phyloP scores from a whole-genome alignment of 2,888 invertebrate genomes.

The Rhagonycha fulva region DNA sequence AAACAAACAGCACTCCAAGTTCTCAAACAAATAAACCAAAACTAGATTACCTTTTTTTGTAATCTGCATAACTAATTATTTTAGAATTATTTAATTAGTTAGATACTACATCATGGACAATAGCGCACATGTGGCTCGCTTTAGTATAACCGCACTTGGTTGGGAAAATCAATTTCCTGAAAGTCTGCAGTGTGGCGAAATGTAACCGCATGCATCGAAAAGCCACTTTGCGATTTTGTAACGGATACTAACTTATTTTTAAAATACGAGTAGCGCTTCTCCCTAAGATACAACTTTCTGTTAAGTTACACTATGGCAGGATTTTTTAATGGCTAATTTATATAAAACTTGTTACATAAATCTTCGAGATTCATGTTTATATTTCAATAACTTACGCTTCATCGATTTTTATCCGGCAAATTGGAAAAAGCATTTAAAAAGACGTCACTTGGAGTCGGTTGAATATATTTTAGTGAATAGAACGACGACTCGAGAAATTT shows the following conservation, averaged over 20 bases:
- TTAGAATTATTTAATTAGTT: constrained; percentile 41
- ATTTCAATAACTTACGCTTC: constrained; percentile 1
- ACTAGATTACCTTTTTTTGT: neutral
- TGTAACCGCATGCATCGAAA: constrained; percentile 37
- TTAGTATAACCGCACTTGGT: constrained; percentile 43
- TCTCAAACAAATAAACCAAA: neutral
- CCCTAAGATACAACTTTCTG: neutral
- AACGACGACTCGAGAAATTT: neutral
- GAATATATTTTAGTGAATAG: neutral
- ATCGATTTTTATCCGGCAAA: constrained; percentile 1
- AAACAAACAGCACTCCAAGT: constrained; percentile 14
- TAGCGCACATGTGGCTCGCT: constrained; percentile 42
- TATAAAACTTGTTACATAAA: neutral
- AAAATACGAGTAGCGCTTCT: neutral
- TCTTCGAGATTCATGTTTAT: neutral
- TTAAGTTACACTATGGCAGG: neutral
- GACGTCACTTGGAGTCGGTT: neutral
- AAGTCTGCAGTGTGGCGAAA: constrained; percentile 43
- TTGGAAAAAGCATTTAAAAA: neutral
- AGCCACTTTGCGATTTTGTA: neutral
- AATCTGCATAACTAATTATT: neutral
- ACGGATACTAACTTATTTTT: neutral
- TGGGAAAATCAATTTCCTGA: constrained; percentile 50
- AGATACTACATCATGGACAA: constrained; percentile 41
- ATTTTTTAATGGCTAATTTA: neutral